Conservation (phyloP, 2,888 invertebrate genomes). For the Tineola bisselliella region DNA sequence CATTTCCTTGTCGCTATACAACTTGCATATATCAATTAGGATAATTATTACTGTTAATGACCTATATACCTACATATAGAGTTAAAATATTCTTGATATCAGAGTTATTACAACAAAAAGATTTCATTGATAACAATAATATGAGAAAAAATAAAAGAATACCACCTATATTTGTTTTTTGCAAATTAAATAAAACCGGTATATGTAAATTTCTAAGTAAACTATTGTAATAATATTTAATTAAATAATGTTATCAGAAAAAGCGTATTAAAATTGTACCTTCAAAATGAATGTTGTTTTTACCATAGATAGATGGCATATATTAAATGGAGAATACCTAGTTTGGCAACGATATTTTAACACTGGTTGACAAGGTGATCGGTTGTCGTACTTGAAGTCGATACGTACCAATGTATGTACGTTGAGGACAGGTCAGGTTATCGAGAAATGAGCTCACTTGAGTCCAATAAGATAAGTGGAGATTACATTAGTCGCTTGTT, state of each 20-base stretch:
- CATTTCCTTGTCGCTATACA: neutral
- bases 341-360: constrained; percentile 1
- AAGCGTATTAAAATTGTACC: too few species aligned
- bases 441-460: constrained; percentile 44
- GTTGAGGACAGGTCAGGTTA: constrained; percentile 33
- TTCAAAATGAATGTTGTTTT: constrained; percentile 1
- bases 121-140: too few species aligned
- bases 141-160: too few species aligned
- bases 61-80: too few species aligned
- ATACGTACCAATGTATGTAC: constrained; percentile 15
- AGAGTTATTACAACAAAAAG: too few species aligned
- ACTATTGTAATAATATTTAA: too few species aligned
- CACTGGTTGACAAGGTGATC: constrained; percentile 2
- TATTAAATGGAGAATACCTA: constrained; percentile 1
- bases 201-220: too few species aligned
- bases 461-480: neutral
- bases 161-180: too few species aligned
- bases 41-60: neutral
- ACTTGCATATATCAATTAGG: neutral
- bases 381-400: constrained; percentile 6
- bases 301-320: neutral
- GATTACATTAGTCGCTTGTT: neutral
- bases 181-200: too few species aligned
- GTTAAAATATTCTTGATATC: too few species aligned
- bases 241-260: too few species aligned